phyloP scores from a whole-genome alignment of 2,113 vertebrate genomes.

The Carettochelys insculpta region DNA sequence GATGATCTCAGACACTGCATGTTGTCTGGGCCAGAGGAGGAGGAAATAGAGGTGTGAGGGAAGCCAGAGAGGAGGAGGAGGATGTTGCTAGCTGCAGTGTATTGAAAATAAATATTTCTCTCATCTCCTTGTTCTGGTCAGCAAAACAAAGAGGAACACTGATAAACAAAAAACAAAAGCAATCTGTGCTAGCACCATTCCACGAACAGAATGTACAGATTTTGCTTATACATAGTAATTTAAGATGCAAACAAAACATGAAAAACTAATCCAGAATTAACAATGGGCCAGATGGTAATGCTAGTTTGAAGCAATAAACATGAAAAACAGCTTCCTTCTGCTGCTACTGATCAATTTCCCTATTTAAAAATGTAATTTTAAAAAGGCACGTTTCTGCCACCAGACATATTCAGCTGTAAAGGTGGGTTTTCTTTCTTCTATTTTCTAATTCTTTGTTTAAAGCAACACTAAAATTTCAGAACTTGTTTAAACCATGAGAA shows the following conservation, averaged over 20 bases:
- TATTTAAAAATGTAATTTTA: constrained; percentile 56
- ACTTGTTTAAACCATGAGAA: not conserved
- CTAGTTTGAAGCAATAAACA: constrained; percentile 57
- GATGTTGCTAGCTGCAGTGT: not conserved
- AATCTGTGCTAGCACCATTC: not conserved
- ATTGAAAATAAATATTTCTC: constrained; percentile 13
- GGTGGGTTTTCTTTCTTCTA: not conserved
- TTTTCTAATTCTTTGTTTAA: constrained; percentile 15
- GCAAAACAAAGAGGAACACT: constrained; percentile 9
- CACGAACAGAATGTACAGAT: not conserved
- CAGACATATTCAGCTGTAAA: not conserved
- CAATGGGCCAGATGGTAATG: constrained; percentile 71
- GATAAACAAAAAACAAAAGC: constrained; percentile 1
- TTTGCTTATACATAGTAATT: constrained; percentile 33
- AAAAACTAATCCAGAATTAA: constrained; percentile 55
- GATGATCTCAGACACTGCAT: not conserved
- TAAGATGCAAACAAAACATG: constrained; percentile 60
- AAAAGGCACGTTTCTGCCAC: not conserved
- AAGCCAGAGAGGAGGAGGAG: not conserved
- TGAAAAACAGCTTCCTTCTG: constrained; percentile 66
- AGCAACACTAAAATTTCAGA: constrained; percentile 19
- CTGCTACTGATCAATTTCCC: constrained; percentile 61
- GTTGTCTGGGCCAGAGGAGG: not conserved
- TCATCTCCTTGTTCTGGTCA: not conserved
- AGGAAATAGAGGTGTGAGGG: not conserved